Base-by-base conservation (phyloP, 1,140 invertebrate genomes). In the Plutomurus gul region DNA sequence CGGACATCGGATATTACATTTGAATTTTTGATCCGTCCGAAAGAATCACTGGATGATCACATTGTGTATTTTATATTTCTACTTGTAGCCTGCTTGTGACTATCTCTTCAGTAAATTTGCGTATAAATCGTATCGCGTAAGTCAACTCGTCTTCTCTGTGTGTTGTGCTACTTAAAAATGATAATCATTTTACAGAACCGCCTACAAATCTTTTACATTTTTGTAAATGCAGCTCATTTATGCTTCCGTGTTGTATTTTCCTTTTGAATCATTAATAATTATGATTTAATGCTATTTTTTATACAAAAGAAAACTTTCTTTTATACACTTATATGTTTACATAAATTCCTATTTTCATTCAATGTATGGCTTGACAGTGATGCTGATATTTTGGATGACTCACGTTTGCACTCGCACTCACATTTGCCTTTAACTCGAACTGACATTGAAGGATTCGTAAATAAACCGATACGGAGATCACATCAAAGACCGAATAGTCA, bases 41-140 rank as follows among this genome's bases (percentile, higher is more conserved):
- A 36, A 30, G 27, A 70, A 36, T 70, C 36, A 36, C 27, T 65
- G 60, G 30, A 30, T 60, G 36, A 72, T 71, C 39, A 40, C 33
- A 40, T 71, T 77, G 27, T 78, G 20, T 79, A 49, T 74, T 65
- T 49, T 77, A 20, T 84, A 88, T 87, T 73, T 73, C 83, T 77
- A 56, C 87, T 86, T 90, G 86, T 91, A 94, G 93, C 92, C 92
- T 94, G 91, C 92, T 94, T 90, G 92, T 93, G 91, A 94, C 92
- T 88, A 91, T 94, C 89, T 94, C 93, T 86, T 91, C 92, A 88
- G 93, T 94, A 89, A 94, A 94, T 91, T 91, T 94, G 88, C 92
- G 92, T 89, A 91, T 94, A 89, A 93, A 93, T 91, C 89, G 93
- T 90, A 94, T 94, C 89, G 92, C 92, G 93, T 94, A 94, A 94